A percentile compares a stretch with the other conserved stretches of the same genome.
These are phyloP conservation scores for Aphis gossypii DNA, from an alignment of 1,140 invertebrate genomes.

Conservation along the genomic window DNA sequence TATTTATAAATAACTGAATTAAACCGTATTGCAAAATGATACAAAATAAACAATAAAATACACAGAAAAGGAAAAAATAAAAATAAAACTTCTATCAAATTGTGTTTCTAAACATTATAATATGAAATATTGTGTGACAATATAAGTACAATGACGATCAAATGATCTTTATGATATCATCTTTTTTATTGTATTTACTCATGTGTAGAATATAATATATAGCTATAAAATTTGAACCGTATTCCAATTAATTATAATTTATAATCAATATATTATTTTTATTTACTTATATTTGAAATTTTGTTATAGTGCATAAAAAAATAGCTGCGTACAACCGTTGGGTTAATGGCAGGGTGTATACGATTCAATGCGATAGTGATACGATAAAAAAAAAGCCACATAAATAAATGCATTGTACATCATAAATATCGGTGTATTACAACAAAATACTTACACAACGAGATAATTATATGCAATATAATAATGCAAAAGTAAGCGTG, in stretches of 20 bases:
- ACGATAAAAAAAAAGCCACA: not conserved
- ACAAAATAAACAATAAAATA: no score
- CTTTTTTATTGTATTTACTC: no score
- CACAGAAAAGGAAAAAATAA: no score
- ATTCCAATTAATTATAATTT: not conserved
- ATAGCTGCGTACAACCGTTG: not conserved
- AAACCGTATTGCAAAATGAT: no score
- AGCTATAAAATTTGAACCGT: not conserved
- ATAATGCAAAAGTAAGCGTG: not conserved
- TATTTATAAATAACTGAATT: no score
- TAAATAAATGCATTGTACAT: not conserved
- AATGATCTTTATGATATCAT: no score
- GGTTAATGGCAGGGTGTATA: not conserved
- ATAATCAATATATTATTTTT: not conserved
- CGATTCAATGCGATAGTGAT: not conserved
- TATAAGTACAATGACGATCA: no score
- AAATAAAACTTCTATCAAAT: no score
- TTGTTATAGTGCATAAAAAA: not conserved
- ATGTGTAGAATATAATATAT: no score
- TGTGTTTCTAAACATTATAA: no score
- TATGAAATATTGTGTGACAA: no score
- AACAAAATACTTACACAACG: not conserved
- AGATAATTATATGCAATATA: not conserved
- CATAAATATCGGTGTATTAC: not conserved
- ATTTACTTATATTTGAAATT: not conserved